phyloP scores from a whole-genome alignment of 2,113 vertebrate species.

The rabbit (Oryctolagus cuniculus) region mOryCun1.1 NC_091433.1:117671001-117671500 shows the following conservation, averaged over 20 bases:
- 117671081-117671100: not conserved
- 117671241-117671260: not conserved
- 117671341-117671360: accelerated
- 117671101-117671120: not conserved
- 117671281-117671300: not conserved
- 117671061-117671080: not conserved
- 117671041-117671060: not conserved
- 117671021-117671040: not conserved
- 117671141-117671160: not conserved
- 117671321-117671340: no score
- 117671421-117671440: no score
- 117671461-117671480: no score
- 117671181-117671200: not conserved
- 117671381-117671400: accelerated
- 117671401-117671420: no score
- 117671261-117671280: not conserved
- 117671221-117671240: not conserved
- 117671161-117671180: not conserved
- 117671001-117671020: not conserved
- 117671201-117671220: not conserved
- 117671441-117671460: no score
- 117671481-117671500: no score
- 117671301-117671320: no score
- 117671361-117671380: no score
- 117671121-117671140: not conserved